Evolutionary conservation across 2,113 vertebrate genomes (phyloP).

Genomic region (Hippocampus guttulatus): DNA sequence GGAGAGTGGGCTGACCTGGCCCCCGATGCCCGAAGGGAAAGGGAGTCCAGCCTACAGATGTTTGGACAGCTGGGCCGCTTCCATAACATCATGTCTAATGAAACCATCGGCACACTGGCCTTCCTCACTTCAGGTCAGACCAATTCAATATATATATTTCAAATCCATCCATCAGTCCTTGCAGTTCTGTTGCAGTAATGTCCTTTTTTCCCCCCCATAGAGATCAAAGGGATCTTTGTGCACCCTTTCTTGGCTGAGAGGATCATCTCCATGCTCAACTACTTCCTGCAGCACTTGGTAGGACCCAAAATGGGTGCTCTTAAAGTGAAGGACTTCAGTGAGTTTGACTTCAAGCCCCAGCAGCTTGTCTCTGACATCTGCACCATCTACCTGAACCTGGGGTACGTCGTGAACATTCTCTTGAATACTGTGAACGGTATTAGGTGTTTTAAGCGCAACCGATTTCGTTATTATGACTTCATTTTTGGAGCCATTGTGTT

Average conservation of each 20-base stretch:
- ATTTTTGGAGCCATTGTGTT: background rate
- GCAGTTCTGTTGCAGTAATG: background rate
- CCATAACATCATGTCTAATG: slow-evolving; percentile 99
- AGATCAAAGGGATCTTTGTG: slow-evolving; percentile 92
- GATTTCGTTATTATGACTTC: background rate
- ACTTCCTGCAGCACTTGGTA: slow-evolving; percentile 95
- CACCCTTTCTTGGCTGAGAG: slow-evolving; percentile 95
- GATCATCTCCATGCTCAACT: slow-evolving; percentile 98
- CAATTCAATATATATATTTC: slow-evolving; percentile 2
- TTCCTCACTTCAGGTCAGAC: slow-evolving; percentile 92
- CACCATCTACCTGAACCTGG: slow-evolving; percentile 95
- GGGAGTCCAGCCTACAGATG: slow-evolving; percentile 94
- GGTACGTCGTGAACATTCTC: slow-evolving; percentile 69
- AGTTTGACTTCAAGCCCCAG: slow-evolving; percentile 98
- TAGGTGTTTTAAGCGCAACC: background rate
- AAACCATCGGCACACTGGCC: slow-evolving; percentile 94
- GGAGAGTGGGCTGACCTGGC: slow-evolving; percentile 89
- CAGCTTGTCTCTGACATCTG: slow-evolving; percentile 97
- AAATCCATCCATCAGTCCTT: background rate
- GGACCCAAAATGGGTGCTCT: slow-evolving; percentile 98
- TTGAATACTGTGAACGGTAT: background rate
- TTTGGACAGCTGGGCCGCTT: slow-evolving; percentile 96
- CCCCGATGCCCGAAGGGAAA: slow-evolving; percentile 85
- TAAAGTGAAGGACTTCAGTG: slow-evolving; percentile 98
- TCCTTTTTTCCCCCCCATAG: slow-evolving; percentile 57